These are phyloP conservation scores for Nylanderia fulva DNA, from an alignment of 1,140 invertebrate genomes.

Conservation along the genomic window DNA sequence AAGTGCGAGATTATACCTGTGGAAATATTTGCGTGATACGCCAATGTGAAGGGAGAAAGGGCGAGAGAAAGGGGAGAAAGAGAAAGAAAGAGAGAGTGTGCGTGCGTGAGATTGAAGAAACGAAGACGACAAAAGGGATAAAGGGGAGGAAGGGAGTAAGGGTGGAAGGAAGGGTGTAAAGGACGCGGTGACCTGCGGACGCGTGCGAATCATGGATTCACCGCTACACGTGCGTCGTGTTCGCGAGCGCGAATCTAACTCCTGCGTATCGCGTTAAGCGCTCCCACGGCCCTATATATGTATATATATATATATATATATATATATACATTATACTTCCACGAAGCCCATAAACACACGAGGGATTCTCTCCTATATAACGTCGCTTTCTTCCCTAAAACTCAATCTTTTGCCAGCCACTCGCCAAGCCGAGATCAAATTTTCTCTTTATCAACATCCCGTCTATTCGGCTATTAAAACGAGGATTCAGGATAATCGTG, in stretches of 20 bases:
- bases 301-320: too few relatives aligned
- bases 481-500: background rate
- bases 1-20: background rate
- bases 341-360: too few relatives aligned
- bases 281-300: background rate
- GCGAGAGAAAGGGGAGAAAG: conserved; percentile 17
- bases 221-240: background rate
- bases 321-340: too few relatives aligned
- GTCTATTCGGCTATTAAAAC: background rate
- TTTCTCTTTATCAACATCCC: background rate
- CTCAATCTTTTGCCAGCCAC: background rate
- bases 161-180: conserved; percentile 13
- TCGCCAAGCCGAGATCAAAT: background rate
- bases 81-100: conserved; percentile 4
- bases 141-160: conserved; percentile 21
- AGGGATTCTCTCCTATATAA: background rate
- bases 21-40: background rate
- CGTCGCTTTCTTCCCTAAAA: background rate
- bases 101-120: conserved; percentile 9
- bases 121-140: conserved; percentile 5
- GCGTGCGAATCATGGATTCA: conserved; percentile 6
- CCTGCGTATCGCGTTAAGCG: background rate
- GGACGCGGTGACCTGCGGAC: conserved; percentile 35
- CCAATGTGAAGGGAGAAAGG: conserved; percentile 2
- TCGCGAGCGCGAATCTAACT: background rate